Percentiles rank a stretch among this genome's conserved stretches.
Evolutionary conservation across 2,797 vertebrate genomes (phyloP).

Genomic region (Oreortyx pictus): DNA sequence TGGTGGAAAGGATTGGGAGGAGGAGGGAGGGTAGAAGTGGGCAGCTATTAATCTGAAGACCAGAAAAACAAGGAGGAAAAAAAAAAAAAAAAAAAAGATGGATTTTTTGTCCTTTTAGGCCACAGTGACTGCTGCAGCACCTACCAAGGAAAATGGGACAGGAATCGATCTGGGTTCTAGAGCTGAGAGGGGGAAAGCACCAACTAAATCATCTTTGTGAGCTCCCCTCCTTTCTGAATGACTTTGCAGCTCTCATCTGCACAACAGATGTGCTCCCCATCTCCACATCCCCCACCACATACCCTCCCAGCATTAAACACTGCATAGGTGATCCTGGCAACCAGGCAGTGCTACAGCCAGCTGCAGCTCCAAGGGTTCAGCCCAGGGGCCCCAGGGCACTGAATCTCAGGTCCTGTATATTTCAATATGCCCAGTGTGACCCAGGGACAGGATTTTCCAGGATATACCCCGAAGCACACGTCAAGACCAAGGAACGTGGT

Average conservation of each 20-base stretch:
- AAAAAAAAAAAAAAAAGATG: background rate
- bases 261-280: slow-evolving; percentile 51
- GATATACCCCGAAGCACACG: slow-evolving; percentile 21
- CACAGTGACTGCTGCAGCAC: background rate
- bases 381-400: background rate
- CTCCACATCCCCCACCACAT: background rate
- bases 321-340: slow-evolving; percentile 49
- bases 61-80: background rate
- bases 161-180: background rate
- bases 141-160: accelerated
- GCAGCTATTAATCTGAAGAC: background rate
- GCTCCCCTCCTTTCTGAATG: slow-evolving; percentile 20
- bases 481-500: background rate
- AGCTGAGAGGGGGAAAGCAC: background rate
- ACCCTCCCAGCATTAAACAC: background rate
- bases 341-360: slow-evolving; percentile 38
- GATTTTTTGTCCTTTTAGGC: too few species aligned
- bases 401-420: background rate
- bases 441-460: slow-evolving; percentile 20
- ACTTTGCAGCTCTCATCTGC: slow-evolving; percentile 40
- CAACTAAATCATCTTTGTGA: background rate
- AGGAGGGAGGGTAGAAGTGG: background rate
- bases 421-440: background rate
- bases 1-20: background rate
- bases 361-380: background rate